phyloP scores from a whole-genome alignment of 2,888 invertebrate species.

The Archips xylosteana region DNA sequence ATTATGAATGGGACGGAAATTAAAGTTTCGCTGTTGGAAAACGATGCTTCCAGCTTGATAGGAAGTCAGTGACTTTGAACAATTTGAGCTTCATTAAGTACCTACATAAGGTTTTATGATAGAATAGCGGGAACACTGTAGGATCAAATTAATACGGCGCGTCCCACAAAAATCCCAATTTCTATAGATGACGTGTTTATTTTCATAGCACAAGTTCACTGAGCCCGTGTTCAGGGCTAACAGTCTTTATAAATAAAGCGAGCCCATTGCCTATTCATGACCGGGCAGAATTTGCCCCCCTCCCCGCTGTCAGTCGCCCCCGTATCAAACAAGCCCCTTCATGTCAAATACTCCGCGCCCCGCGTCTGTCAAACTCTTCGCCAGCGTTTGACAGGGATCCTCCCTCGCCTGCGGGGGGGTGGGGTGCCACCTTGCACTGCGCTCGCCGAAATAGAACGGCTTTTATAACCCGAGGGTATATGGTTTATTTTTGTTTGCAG shows the following conservation, averaged over 20 bases:
- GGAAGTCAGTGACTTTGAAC: background rate
- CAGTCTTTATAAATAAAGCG: slow-evolving; percentile 85
- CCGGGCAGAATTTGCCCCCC: slow-evolving; percentile 81
- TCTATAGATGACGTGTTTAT: slow-evolving; percentile 73
- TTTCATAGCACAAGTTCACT: slow-evolving; percentile 74
- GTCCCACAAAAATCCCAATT: slow-evolving; percentile 42
- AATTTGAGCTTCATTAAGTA: slow-evolving; percentile 32
- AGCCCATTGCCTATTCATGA: slow-evolving; percentile 86
- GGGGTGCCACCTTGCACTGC: slow-evolving; percentile 74
- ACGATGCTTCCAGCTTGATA: background rate
- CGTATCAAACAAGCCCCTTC: slow-evolving; percentile 86
- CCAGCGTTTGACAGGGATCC: slow-evolving; percentile 85
- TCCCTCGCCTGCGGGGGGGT: slow-evolving; percentile 80
- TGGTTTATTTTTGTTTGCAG: slow-evolving; percentile 49
- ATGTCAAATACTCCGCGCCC: slow-evolving; percentile 86
- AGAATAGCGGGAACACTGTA: slow-evolving; percentile 38
- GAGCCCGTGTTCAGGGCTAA: slow-evolving; percentile 72
- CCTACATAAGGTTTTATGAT: slow-evolving; percentile 36
- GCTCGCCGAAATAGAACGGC: slow-evolving; percentile 38
- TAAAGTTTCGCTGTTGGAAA: background rate
- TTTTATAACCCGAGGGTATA: slow-evolving; percentile 38
- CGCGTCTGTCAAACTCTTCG: slow-evolving; percentile 86
- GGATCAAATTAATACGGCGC: slow-evolving; percentile 21
- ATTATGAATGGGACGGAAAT: slow-evolving; percentile 46
- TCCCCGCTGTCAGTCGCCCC: slow-evolving; percentile 75